A percentile compares a stretch with the other conserved stretches of the same genome.
phyloP scores from a whole-genome alignment of 2,797 vertebrate species.

The Allobates femoralis region DNA sequence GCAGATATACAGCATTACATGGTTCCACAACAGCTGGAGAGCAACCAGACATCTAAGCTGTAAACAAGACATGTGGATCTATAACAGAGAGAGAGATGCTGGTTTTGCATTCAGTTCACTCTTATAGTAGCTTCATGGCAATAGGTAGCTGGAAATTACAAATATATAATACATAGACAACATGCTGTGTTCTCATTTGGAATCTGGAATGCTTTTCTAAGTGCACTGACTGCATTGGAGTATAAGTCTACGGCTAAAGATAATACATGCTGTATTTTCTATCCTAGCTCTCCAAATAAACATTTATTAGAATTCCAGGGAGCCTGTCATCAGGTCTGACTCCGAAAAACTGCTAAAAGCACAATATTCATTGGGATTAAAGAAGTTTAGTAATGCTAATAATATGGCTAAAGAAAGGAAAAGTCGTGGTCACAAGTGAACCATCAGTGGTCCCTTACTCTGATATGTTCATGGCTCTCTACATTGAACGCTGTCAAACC shows the following conservation, averaged over 20 bases:
- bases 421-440: too few relatives aligned
- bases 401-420: too few relatives aligned
- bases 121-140: background rate
- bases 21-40: background rate
- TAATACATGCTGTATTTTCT: background rate
- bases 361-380: too few relatives aligned
- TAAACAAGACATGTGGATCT: background rate
- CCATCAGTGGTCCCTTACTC: too few relatives aligned
- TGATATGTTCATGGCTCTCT: too few relatives aligned
- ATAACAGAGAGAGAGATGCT: background rate
- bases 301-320: too few relatives aligned
- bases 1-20: background rate
- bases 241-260: background rate
- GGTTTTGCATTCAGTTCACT: background rate
- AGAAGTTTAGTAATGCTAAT: too few relatives aligned
- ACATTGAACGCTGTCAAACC: too few relatives aligned
- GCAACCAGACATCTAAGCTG: background rate
- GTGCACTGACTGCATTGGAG: background rate
- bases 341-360: too few relatives aligned
- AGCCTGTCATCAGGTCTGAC: too few relatives aligned
- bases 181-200: background rate
- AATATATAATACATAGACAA: background rate
- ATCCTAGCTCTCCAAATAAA: background rate
- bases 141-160: conserved; percentile 4
- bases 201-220: background rate